phyloP scores from a whole-genome alignment of 2,113 vertebrate species.

The cat (Felis catus) region DNA sequence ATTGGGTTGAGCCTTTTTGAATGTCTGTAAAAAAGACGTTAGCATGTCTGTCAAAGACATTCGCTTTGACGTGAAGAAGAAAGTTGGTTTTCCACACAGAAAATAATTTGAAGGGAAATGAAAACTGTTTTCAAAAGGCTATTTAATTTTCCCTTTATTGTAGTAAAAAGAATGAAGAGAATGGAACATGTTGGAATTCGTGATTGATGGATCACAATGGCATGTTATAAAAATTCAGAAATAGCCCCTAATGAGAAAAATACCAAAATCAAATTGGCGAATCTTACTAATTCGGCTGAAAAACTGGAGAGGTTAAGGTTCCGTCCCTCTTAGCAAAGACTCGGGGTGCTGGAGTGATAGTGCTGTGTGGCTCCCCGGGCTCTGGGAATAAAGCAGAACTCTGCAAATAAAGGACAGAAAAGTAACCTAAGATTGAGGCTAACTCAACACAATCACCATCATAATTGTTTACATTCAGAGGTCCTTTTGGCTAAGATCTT shows the following conservation, averaged over 20 bases:
- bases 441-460: neutral
- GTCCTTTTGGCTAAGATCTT: constrained; percentile 56
- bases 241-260: neutral
- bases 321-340: neutral
- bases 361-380: fast-evolving
- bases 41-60: neutral
- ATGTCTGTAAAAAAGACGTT: neutral
- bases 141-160: constrained; percentile 11
- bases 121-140: constrained; percentile 31
- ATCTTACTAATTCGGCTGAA: neutral
- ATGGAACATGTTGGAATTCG: constrained; percentile 19
- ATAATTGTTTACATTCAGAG: constrained; percentile 65
- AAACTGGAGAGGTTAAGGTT: neutral
- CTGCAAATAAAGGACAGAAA: constrained; percentile 54
- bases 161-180: constrained; percentile 48
- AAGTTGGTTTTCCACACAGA: neutral
- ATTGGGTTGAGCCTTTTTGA: neutral
- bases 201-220: neutral
- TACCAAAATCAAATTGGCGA: neutral
- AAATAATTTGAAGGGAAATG: constrained; percentile 44
- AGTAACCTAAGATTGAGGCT: neutral
- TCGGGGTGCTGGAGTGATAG: neutral
- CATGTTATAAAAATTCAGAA: constrained; percentile 26
- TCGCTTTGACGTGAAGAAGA: neutral
- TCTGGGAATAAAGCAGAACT: neutral